Conservation (phyloP, 2,113 vertebrate species). For the Laticauda colubrina region DNA sequence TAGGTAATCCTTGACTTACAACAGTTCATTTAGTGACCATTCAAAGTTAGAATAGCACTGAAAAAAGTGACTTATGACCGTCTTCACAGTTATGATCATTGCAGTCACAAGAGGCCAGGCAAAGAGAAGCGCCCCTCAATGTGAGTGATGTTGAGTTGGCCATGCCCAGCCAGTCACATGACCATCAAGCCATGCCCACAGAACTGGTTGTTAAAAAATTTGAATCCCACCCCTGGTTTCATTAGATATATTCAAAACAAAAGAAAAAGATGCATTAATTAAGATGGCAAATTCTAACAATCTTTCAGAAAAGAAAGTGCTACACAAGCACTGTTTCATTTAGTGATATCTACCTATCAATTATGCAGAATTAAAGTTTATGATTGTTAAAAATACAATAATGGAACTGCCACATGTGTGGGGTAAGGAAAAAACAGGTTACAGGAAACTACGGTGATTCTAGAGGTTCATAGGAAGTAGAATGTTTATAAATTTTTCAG, state of each 20-base stretch:
- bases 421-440: background rate
- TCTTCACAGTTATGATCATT: too few relatives aligned
- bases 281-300: background rate
- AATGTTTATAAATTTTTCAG: background rate
- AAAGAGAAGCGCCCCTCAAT: too few relatives aligned
- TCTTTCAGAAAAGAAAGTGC: background rate
- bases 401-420: background rate
- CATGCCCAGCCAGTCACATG: too few relatives aligned
- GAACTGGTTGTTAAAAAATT: too few relatives aligned
- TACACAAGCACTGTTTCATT: background rate
- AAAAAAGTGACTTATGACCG: too few relatives aligned
- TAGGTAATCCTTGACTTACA: too few relatives aligned
- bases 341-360: background rate
- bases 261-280: background rate
- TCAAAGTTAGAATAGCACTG: too few relatives aligned
- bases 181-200: too few relatives aligned
- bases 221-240: background rate
- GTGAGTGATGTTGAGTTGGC: too few relatives aligned
- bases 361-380: background rate
- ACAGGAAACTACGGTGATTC: background rate
- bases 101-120: too few relatives aligned
- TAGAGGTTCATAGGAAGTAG: background rate
- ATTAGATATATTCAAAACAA: background rate
- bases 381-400: background rate
- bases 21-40: too few relatives aligned